Evolutionary conservation across 1,140 invertebrate species (phyloP).

Genomic region (Micrasema longulum): DNA sequence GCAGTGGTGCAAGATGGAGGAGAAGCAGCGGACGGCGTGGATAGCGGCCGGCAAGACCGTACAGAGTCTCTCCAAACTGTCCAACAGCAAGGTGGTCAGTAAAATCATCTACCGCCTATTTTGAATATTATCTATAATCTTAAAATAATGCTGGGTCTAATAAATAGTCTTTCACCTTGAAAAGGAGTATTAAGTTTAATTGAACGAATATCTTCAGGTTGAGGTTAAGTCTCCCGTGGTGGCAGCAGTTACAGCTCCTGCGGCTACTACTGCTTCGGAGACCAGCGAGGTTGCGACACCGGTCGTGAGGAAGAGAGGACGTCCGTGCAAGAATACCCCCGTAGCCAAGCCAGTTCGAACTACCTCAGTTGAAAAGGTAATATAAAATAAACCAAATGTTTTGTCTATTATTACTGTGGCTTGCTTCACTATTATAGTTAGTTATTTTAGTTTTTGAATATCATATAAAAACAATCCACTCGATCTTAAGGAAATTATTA

Average conservation of each 20-base stretch:
- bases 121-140: background rate
- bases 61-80: slow-evolving; percentile 72
- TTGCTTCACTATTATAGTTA: too few relatives aligned
- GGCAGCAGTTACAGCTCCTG: background rate
- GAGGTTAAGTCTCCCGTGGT: slow-evolving; percentile 58
- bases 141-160: too few relatives aligned
- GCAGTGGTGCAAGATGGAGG: slow-evolving; percentile 83
- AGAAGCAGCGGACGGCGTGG: slow-evolving; percentile 78
- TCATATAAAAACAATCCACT: too few relatives aligned
- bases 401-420: too few relatives aligned
- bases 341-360: slow-evolving; percentile 2
- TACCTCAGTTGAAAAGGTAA: slow-evolving; percentile 33
- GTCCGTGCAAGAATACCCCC: slow-evolving; percentile 57
- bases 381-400: too few relatives aligned
- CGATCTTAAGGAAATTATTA: too few relatives aligned
- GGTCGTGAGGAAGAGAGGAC: slow-evolving; percentile 56
- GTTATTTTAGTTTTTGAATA: too few relatives aligned
- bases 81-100: slow-evolving; percentile 67
- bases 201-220: slow-evolving; percentile 59
- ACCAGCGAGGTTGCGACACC: slow-evolving; percentile 12
- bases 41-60: slow-evolving; percentile 81
- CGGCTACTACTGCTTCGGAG: background rate
- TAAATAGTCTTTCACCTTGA: too few relatives aligned
- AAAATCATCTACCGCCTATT: background rate
- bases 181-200: too few relatives aligned